Evolutionary conservation across 2,888 invertebrate genomes (phyloP).

Genomic region (Sylvicola cinctus): DNA sequence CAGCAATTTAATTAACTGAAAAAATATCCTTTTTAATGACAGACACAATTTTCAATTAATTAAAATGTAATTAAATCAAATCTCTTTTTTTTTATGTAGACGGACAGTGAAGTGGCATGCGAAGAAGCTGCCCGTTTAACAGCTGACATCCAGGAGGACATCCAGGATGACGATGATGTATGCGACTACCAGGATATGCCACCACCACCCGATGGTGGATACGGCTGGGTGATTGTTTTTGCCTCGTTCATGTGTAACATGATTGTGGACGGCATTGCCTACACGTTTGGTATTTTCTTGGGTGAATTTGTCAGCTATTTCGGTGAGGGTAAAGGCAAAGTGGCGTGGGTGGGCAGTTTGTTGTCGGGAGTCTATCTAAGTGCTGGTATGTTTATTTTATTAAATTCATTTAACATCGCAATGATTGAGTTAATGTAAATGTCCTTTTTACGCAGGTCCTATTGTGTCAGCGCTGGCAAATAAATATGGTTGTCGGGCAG

Average conservation of each 20-base stretch:
- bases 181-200: constrained; percentile 61
- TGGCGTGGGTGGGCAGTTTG: constrained; percentile 86
- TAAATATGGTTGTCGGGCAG: constrained; percentile 84
- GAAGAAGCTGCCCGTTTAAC: constrained; percentile 67
- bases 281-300: constrained; percentile 89
- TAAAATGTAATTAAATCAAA: background rate
- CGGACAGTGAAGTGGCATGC: constrained; percentile 71
- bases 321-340: constrained; percentile 66
- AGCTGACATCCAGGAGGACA: constrained; percentile 35
- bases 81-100: constrained; percentile 31
- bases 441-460: constrained; percentile 40
- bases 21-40: too few species aligned
- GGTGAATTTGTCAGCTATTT: constrained; percentile 61
- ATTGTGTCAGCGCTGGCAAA: constrained; percentile 90
- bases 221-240: constrained; percentile 84
- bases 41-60: background rate
- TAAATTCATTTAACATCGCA: constrained; percentile 1
- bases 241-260: constrained; percentile 96
- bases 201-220: constrained; percentile 76
- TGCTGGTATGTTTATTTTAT: constrained; percentile 41
- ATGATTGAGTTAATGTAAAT: background rate
- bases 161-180: constrained; percentile 36
- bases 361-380: constrained; percentile 90
- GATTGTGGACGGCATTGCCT: constrained; percentile 97
- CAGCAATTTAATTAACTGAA: too few species aligned